Conservation (phyloP, 1,140 invertebrate species). For the Ylistrum balloti region DNA sequence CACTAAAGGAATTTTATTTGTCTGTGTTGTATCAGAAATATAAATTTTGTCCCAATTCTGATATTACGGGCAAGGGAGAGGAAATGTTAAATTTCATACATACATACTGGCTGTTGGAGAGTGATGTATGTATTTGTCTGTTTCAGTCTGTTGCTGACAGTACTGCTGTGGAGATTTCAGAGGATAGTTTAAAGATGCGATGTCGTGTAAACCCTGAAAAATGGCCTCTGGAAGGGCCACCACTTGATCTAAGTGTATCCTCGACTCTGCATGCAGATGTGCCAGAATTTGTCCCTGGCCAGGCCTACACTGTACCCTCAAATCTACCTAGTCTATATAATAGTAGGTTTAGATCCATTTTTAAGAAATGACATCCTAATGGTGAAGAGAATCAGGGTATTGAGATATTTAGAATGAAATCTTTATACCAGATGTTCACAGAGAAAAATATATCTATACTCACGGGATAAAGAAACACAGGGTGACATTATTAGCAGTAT, state of each 20-base stretch:
- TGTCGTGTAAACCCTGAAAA: constrained; percentile 90
- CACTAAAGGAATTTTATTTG: too few relatives aligned
- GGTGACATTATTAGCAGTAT: too few relatives aligned
- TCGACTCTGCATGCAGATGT: constrained; percentile 90
- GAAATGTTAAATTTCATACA: too few relatives aligned
- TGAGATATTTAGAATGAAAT: too few relatives aligned
- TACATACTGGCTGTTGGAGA: too few relatives aligned
- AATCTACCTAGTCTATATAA: constrained; percentile 49
- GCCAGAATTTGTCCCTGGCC: constrained; percentile 90
- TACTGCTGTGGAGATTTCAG: constrained; percentile 91
- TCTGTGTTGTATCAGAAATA: not conserved
- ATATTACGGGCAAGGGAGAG: too few relatives aligned
- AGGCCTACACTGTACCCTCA: constrained; percentile 70
- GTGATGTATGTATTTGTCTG: constrained; percentile 50
- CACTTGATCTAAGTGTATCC: constrained; percentile 63
- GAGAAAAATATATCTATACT: too few relatives aligned
- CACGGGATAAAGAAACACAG: too few relatives aligned
- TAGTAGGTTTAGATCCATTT: constrained; percentile 36
- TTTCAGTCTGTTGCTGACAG: constrained; percentile 90
- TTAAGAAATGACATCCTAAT: too few relatives aligned
- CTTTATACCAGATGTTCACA: too few relatives aligned
- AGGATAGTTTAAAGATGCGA: constrained; percentile 90
- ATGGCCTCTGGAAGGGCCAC: constrained; percentile 90
- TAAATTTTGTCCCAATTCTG: not conserved
- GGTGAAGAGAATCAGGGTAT: too few relatives aligned